Evolutionary conservation across 2,113 vertebrate species (phyloP).

Genomic region (Hipposideros armiger): DNA sequence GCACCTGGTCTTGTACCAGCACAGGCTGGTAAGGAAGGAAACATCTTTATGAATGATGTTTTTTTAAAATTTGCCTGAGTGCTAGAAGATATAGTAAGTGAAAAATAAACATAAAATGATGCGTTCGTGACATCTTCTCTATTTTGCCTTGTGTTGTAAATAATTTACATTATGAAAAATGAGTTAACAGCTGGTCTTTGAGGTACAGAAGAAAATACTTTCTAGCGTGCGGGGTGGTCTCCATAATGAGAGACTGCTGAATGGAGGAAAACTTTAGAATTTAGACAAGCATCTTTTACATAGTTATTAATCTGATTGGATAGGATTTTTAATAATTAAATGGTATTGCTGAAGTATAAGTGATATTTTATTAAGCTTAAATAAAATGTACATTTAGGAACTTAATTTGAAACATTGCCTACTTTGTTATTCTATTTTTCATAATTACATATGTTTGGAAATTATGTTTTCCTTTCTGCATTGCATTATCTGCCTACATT

Average conservation of each 20-base stretch:
- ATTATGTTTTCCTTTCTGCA: slow-evolving; percentile 44
- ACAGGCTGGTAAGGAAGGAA: background rate
- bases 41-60: background rate
- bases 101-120: slow-evolving; percentile 46
- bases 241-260: slow-evolving; percentile 62
- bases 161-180: slow-evolving; percentile 78
- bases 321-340: slow-evolving; percentile 82
- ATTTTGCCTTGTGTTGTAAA: slow-evolving; percentile 64
- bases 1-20: background rate
- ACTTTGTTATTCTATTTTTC: slow-evolving; percentile 76
- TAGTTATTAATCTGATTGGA: slow-evolving; percentile 79
- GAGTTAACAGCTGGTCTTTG: slow-evolving; percentile 68
- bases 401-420: slow-evolving; percentile 77
- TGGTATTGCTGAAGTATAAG: slow-evolving; percentile 69
- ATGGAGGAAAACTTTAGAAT: slow-evolving; percentile 50
- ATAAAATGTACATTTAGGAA: slow-evolving; percentile 80
- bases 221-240: slow-evolving; percentile 68
- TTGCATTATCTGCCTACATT: background rate
- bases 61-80: slow-evolving; percentile 17
- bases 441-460: slow-evolving; percentile 69
- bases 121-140: background rate
- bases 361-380: slow-evolving; percentile 79
- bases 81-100: background rate
- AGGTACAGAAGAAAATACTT: slow-evolving; percentile 67
- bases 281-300: slow-evolving; percentile 70